Evolutionary conservation across 2,113 vertebrate genomes (phyloP), one percentile per base, ranked within the genome.

Genomic region (Stercorarius parasiticus): DNA sequence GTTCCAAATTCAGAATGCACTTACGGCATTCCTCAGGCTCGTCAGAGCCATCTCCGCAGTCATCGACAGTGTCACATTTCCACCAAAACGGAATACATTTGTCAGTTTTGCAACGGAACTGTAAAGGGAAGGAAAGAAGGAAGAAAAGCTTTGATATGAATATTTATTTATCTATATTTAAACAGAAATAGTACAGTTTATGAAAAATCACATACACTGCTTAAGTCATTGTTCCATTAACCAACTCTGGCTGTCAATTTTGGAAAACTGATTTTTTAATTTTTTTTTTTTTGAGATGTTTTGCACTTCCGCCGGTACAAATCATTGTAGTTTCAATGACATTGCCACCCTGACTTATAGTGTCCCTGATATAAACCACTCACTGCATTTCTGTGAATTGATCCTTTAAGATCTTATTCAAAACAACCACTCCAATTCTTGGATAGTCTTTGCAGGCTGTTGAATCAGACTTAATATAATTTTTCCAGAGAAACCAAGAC

Each of bases 41-140:
- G 3, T 99, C 99, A 6, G 99, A 99, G 83, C 99, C 99, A 56
- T 99, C 99, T 5, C 99, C 99, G 29, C 99, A 99, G 97, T 99
- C 99, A 40, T 99, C 99, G 15, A 99, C 99, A 0, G 99, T 99
- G 97, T 99, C 99, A 95, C 99, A 99, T 96, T 99, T 99, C 99
- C 99, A 99, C 99, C 99, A 99, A 94, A 99, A 99, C 0, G 99
- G 99, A 95, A 99, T 99, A 69, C 99, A 99, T 97, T 99, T 99
- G 92, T 99, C 99, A 16, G 99, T 99, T 86, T 99, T 99, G 86
- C 99, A 99, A 66, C 99, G 99, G 95, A 99, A 99, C 99, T 99
- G 91, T 23, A 73, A 69, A 56, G 71, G 49, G 36, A 73, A 71
- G 53, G 52, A 32, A 64, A 47, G 59, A 22, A 26, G 22, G 42